Percentiles rank a stretch among this genome's conserved stretches.
Evolutionary conservation across 2,888 invertebrate species (phyloP).

Genomic region (Encarsia formosa): DNA sequence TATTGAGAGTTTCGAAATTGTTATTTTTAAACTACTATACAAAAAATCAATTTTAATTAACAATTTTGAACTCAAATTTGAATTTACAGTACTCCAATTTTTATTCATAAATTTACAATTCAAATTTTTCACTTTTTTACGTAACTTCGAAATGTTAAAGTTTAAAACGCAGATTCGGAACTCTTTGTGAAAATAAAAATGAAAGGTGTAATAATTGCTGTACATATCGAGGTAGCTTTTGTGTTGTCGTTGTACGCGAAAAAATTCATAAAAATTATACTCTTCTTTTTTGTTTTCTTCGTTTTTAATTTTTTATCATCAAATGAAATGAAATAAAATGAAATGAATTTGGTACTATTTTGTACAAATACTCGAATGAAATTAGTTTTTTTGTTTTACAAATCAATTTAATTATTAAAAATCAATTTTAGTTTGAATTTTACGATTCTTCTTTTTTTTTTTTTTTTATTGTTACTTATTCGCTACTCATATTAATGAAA

Average conservation of each 20-base stretch:
- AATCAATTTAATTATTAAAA: not conserved
- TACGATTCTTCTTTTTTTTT: not conserved
- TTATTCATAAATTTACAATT: too few species aligned
- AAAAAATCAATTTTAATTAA: too few species aligned
- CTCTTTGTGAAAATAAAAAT: slow-evolving; percentile 1
- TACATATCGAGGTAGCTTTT: slow-evolving; percentile 32
- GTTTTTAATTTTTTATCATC: too few species aligned
- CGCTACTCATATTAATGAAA: not conserved
- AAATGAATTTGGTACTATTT: too few species aligned
- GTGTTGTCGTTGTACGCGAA: slow-evolving; percentile 14
- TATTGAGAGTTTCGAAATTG: not conserved
- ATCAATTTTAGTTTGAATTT: not conserved
- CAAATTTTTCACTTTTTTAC: too few species aligned
- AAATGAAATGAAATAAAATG: too few species aligned
- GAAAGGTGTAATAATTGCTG: slow-evolving; percentile 27
- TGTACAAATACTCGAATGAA: too few species aligned
- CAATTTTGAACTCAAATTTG: not conserved
- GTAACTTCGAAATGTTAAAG: too few species aligned
- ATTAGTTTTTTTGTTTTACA: too few species aligned
- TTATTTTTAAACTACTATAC: too few species aligned
- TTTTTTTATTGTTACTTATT: slow-evolving; percentile 1
- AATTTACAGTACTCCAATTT: not conserved
- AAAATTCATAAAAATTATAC: too few species aligned
- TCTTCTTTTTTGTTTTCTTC: too few species aligned
- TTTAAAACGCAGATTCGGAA: slow-evolving; percentile 2